Evolutionary conservation across 92 coral and sea anemone genomes (phyloP).

Genomic region (Epizoanthus illoricatus): DNA sequence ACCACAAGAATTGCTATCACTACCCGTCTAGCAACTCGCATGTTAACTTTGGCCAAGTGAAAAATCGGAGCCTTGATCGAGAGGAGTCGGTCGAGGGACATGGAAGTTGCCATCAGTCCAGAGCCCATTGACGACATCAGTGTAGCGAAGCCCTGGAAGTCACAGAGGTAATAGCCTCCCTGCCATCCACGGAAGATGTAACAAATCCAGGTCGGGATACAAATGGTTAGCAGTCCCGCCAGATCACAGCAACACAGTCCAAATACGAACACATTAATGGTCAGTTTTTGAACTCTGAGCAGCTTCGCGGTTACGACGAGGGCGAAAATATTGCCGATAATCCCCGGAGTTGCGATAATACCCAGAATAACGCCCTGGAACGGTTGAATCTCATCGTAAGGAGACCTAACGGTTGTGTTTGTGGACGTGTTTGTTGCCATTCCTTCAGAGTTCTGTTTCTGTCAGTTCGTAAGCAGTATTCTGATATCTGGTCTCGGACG

Average conservation of each 20-base stretch:
- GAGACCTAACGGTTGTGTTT: conserved; percentile 27
- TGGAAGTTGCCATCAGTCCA: conserved; percentile 68
- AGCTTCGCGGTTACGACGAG: conserved; percentile 65
- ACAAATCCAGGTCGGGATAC: conserved; percentile 76
- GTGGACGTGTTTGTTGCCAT: not conserved
- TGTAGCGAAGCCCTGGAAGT: conserved; percentile 79
- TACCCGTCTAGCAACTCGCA: conserved; percentile 48
- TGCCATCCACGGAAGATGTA: conserved; percentile 66
- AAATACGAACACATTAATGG: conserved; percentile 76
- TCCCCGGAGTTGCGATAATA: conserved; percentile 53
- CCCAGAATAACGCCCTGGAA: conserved; percentile 48
- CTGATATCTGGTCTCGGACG: not conserved
- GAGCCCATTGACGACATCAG: conserved; percentile 66
- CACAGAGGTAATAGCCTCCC: conserved; percentile 67
- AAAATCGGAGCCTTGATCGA: conserved; percentile 74
- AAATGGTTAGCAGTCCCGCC: conserved; percentile 54
- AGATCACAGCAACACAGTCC: conserved; percentile 74
- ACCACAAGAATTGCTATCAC: conserved; percentile 43
- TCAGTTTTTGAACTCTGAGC: conserved; percentile 61
- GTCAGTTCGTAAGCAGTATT: not conserved
- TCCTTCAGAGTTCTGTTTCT: not conserved
- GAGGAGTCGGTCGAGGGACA: conserved; percentile 76
- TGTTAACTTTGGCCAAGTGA: conserved; percentile 54
- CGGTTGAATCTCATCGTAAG: conserved; percentile 29
- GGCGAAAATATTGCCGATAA: conserved; percentile 76